Evolutionary conservation across 1,140 invertebrate genomes (phyloP).

Genomic region (Metaphire vulgaris): DNA sequence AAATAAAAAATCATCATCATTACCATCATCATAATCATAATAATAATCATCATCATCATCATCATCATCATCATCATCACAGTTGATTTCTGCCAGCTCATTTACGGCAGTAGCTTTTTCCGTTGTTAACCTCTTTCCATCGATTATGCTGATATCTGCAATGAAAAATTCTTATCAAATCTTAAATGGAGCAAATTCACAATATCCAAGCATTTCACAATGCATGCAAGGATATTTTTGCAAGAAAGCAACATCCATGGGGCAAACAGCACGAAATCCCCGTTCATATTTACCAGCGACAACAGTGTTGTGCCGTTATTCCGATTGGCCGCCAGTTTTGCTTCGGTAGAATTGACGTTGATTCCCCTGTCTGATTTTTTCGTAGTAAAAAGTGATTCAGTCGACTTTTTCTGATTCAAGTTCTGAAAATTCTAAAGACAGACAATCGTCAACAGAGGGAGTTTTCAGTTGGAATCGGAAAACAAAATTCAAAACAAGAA

Average conservation of each 20-base stretch:
- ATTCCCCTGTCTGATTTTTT: neutral
- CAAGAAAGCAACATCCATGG: too few relatives aligned
- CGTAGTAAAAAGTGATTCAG: neutral
- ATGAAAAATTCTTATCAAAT: too few relatives aligned
- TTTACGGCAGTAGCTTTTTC: neutral
- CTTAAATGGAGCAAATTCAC: too few relatives aligned
- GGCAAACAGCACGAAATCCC: neutral
- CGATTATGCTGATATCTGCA: too few relatives aligned
- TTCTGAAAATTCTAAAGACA: neutral
- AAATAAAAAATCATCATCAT: neutral
- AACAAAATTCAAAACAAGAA: too few relatives aligned
- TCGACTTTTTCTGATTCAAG: neutral
- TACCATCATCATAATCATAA: neutral
- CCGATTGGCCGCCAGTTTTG: neutral
- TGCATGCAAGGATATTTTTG: too few relatives aligned
- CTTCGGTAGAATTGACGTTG: neutral
- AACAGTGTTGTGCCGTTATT: neutral
- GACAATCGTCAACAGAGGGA: too few relatives aligned
- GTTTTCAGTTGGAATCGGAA: too few relatives aligned
- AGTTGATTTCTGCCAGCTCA: neutral
- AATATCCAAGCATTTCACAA: too few relatives aligned
- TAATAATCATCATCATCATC: neutral
- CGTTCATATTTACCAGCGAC: neutral
- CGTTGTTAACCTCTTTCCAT: too few relatives aligned
- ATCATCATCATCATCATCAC: neutral